Percentiles rank a stretch among this genome's conserved stretches.
Conservation (phyloP, 2,888 invertebrate genomes). For the Gortyna flavago region DNA sequence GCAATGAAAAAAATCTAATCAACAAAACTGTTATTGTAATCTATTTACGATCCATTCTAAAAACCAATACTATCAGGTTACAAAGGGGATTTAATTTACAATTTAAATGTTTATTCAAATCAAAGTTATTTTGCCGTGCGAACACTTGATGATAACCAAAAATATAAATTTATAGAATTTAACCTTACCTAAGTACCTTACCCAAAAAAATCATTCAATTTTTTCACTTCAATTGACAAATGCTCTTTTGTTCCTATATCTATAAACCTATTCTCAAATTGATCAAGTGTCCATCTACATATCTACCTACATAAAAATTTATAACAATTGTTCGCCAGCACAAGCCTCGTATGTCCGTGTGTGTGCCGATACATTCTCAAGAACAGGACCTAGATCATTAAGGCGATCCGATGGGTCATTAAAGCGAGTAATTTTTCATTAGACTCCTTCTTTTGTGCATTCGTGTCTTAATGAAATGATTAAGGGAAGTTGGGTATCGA, state of each 20-base stretch:
- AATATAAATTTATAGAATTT: neutral
- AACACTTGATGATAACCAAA: constrained; percentile 9
- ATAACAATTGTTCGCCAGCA: constrained; percentile 50
- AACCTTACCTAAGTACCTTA: neutral
- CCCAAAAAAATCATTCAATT: neutral
- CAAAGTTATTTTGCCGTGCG: constrained; percentile 1
- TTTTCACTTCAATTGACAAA: constrained; percentile 3
- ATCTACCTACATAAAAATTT: constrained; percentile 48
- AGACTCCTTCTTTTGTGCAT: constrained; percentile 78
- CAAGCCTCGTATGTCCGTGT: constrained; percentile 14
- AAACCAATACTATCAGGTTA: constrained; percentile 29
- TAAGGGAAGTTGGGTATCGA: constrained; percentile 78
- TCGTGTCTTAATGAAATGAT: constrained; percentile 83
- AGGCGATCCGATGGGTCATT: constrained; percentile 79
- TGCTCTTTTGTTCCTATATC: constrained; percentile 8
- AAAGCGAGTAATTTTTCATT: constrained; percentile 83
- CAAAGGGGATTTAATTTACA: constrained; percentile 37
- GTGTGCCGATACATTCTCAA: constrained; percentile 61
- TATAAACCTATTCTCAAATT: neutral
- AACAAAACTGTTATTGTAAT: constrained; percentile 38
- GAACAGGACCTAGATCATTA: constrained; percentile 82
- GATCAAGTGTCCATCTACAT: constrained; percentile 31
- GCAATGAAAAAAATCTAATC: constrained; percentile 44
- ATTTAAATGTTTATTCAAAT: constrained; percentile 44
- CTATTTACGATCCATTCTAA: constrained; percentile 56